phyloP scores from a whole-genome alignment of 2,797 vertebrate species.

The Eremophila alpestris region DNA sequence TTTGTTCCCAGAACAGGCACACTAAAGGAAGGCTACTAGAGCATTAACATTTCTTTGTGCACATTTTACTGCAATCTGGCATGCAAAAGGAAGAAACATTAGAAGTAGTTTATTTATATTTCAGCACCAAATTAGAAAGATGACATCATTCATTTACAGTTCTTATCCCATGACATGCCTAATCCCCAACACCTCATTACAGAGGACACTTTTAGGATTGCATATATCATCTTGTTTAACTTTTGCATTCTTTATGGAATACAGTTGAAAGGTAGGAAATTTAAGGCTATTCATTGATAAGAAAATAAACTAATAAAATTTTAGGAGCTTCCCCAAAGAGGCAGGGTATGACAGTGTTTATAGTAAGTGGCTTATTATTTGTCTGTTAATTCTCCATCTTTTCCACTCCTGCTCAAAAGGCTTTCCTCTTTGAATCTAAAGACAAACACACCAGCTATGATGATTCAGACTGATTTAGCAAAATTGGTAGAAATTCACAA shows the following conservation, averaged over 20 bases:
- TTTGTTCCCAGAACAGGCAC: constrained; percentile 15
- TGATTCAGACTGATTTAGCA: neutral
- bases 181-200: constrained; percentile 80
- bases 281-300: constrained; percentile 72
- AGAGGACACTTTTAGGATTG: constrained; percentile 78
- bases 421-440: neutral
- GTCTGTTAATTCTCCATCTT: constrained; percentile 57
- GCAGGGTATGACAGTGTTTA: constrained; percentile 64
- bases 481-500: neutral
- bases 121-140: constrained; percentile 79
- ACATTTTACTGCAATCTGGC: constrained; percentile 73
- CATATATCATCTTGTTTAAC: constrained; percentile 80
- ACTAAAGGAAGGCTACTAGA: constrained; percentile 49
- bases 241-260: constrained; percentile 77
- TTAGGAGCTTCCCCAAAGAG: constrained; percentile 72
- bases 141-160: constrained; percentile 84
- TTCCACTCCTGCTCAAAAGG: constrained; percentile 9
- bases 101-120: constrained; percentile 81
- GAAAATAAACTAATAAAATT: constrained; percentile 77
- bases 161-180: constrained; percentile 76
- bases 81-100: constrained; percentile 74
- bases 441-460: neutral
- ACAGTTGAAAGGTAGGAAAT: constrained; percentile 79
- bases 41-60: constrained; percentile 65
- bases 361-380: constrained; percentile 66